Base-by-base conservation (phyloP, 2,797 vertebrate species). In the Syngnathus acus region DNA sequence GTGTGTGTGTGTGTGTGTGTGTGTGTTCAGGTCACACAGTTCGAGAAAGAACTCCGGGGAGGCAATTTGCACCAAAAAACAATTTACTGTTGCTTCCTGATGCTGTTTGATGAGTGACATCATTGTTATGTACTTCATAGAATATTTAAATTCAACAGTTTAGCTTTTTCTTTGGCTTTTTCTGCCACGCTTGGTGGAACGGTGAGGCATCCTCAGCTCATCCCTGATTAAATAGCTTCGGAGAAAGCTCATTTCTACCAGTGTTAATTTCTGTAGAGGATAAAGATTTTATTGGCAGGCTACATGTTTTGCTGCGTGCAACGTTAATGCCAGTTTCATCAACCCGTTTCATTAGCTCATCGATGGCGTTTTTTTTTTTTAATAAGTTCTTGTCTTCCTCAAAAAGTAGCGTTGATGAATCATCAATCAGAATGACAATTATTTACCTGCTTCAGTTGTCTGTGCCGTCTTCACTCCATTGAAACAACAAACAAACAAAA, bases 391-490 rank as follows among this genome's bases (percentile, higher is more conserved):
- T 32, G 4, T 32, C 32, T 32, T 32, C 32, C 32, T 4, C 4
- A 32, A 32, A 32, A 32, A 32, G 32, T 32, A 32, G 42, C 42
- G 3, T 10, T 43, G 42, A 43, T 43, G 42, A 43, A 43, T 43
- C 42, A 43, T 43, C 42, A 13, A 43, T 11, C 42, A 43, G 42
- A 13, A 14, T 9, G 69, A 79, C 61, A 32, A 64, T 75, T 59
- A n/a, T 43, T 45, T 43, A 62, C 43, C n/a, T 6, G 60, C 40
- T 3, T 23, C 40, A 23, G 21, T 8, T 42, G 2, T 26, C 23
- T 23, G 21, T 14, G 13, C 11, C 8, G 62, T 7, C 72, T 77
- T 65, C 55, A 45, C 66, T 83, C 73, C 70, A 78, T 80, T 80
- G 75, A 43, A 68, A 73, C 45, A 47, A 47, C 16, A 47, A 43